Conservation (phyloP, 2,797 vertebrate species). For the Alectoris magna region DNA sequence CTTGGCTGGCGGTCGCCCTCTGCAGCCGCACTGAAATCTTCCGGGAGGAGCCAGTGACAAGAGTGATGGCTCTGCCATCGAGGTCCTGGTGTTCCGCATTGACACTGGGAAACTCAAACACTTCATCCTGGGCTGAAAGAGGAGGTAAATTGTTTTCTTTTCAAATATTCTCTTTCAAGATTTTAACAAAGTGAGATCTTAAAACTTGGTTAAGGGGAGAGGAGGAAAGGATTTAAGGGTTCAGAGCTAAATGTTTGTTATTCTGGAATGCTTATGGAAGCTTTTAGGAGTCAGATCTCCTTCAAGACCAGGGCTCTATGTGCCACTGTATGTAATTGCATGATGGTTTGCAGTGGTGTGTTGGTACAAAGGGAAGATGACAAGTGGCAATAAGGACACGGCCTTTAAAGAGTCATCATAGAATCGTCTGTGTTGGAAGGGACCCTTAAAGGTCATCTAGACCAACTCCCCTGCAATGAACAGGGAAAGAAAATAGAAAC, state of each 20-base stretch:
- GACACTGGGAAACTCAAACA: slow-evolving; percentile 90
- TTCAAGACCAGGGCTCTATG: neutral
- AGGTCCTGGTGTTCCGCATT: slow-evolving; percentile 79
- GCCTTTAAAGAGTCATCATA: neutral
- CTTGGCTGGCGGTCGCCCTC: slow-evolving; percentile 92
- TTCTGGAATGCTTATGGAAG: neutral
- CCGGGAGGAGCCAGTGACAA: slow-evolving; percentile 92
- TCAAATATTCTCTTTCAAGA: neutral
- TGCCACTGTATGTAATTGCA: neutral
- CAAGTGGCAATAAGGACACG: neutral
- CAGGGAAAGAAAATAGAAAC: neutral
- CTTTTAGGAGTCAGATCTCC: neutral
- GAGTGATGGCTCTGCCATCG: slow-evolving; percentile 89
- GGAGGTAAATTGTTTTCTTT: neutral
- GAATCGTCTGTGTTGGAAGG: too few relatives aligned
- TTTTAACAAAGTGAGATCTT: neutral
- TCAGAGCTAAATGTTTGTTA: neutral
- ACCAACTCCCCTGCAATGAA: too few relatives aligned
- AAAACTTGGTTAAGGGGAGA: neutral
- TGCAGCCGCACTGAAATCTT: slow-evolving; percentile 95
- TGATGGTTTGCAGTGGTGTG: neutral
- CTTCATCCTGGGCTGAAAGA: slow-evolving; percentile 90
- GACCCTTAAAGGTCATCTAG: too few relatives aligned
- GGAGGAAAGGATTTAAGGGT: neutral
- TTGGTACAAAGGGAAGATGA: neutral